Conservation (phyloP, 2,797 vertebrate genomes). For the Syngnathus acus region DNA sequence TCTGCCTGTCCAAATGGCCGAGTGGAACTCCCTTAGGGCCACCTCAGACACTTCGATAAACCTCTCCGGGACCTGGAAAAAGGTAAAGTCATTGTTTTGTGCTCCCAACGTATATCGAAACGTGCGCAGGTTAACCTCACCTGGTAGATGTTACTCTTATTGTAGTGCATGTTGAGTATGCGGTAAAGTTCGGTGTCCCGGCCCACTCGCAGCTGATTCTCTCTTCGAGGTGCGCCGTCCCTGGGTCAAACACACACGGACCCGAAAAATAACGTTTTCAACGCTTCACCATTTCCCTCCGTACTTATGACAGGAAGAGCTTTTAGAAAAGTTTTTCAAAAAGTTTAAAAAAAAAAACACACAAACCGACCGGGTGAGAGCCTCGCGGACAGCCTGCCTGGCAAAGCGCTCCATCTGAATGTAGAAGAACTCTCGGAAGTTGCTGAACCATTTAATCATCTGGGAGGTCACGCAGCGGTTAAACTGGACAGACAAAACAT, state of each 20-base stretch:
- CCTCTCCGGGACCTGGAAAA: slow-evolving; percentile 67
- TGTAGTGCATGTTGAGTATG: slow-evolving; percentile 78
- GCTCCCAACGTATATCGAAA: background rate
- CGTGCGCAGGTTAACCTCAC: slow-evolving; percentile 28
- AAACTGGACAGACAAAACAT: slow-evolving; percentile 51
- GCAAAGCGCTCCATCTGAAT: slow-evolving; percentile 81
- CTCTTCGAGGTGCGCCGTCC: slow-evolving; percentile 49
- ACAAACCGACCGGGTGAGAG: slow-evolving; percentile 56
- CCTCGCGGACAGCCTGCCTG: slow-evolving; percentile 73
- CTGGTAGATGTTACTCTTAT: slow-evolving; percentile 78
- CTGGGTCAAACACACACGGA: slow-evolving; percentile 25
- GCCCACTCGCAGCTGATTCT: slow-evolving; percentile 60
- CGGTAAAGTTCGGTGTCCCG: slow-evolving; percentile 74
- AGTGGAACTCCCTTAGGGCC: slow-evolving; percentile 75
- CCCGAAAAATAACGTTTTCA: background rate
- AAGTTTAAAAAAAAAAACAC: slow-evolving; percentile 2
- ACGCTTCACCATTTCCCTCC: too few relatives aligned
- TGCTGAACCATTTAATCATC: slow-evolving; percentile 82
- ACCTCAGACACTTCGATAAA: slow-evolving; percentile 76
- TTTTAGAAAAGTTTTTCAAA: background rate
- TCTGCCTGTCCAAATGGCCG: slow-evolving; percentile 71
- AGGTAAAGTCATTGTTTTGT: background rate
- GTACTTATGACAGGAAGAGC: too few relatives aligned
- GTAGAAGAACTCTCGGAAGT: slow-evolving; percentile 82
- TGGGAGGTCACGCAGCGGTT: slow-evolving; percentile 78